Evolutionary conservation across 2,113 vertebrate genomes (phyloP).

Genomic region (Emydura subglobosa): DNA sequence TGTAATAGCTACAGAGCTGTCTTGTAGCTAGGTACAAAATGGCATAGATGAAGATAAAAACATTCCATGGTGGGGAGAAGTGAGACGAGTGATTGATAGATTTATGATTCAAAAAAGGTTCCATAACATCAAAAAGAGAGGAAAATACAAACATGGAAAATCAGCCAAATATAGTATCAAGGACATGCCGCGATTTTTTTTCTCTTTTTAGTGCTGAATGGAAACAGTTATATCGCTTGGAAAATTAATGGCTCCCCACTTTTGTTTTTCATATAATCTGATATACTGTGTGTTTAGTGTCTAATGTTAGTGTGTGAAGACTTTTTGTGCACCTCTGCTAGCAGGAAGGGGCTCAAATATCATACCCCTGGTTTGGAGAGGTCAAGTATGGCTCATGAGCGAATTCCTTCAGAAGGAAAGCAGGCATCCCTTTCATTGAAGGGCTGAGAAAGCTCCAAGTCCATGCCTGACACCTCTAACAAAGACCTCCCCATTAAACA

Average conservation of each 20-base stretch:
- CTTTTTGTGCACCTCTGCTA: fast-evolving
- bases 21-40: neutral
- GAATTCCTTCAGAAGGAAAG: too few relatives aligned
- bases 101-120: constrained; percentile 50
- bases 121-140: neutral
- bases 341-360: fast-evolving
- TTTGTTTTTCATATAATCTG: neutral
- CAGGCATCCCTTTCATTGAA: neutral
- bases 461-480: fast-evolving
- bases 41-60: constrained; percentile 8
- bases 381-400: neutral
- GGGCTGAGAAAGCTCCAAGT: neutral
- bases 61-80: neutral
- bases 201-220: neutral
- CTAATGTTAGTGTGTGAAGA: neutral
- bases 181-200: fast-evolving
- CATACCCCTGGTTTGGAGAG: neutral
- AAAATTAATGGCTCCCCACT: neutral
- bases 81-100: fast-evolving
- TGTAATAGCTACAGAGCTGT: neutral
- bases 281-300: neutral
- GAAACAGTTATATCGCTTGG: neutral
- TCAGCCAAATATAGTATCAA: constrained; percentile 6
- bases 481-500: neutral
- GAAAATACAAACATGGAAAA: constrained; percentile 16